Evolutionary conservation across 2,113 vertebrate species (phyloP).

Genomic region (Oryzias woworae): DNA sequence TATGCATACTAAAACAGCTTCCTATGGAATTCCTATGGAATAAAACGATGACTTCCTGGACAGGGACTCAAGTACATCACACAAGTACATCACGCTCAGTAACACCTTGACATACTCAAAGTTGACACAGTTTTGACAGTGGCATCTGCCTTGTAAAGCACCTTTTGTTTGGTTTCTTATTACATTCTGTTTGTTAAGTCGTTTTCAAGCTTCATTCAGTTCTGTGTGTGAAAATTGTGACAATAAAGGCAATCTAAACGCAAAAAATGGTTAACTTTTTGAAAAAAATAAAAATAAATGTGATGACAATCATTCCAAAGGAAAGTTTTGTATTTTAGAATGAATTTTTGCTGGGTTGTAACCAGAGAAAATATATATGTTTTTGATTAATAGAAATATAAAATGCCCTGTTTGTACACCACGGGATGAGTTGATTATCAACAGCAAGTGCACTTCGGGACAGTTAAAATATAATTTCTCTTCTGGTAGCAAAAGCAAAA

Average conservation of each 20-base stretch:
- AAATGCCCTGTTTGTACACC: slow-evolving; percentile 68
- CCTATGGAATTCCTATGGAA: not conserved
- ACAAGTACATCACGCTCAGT: slow-evolving; percentile 13
- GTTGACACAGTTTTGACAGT: slow-evolving; percentile 4
- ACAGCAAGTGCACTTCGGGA: slow-evolving; percentile 78
- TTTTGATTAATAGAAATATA: slow-evolving; percentile 56
- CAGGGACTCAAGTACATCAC: slow-evolving; percentile 20
- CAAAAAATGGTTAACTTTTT: too few species aligned
- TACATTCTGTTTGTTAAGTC: slow-evolving; percentile 10
- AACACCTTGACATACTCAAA: slow-evolving; percentile 15
- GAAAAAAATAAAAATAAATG: too few species aligned
- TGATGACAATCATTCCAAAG: not conserved
- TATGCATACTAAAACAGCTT: too few species aligned
- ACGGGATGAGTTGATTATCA: slow-evolving; percentile 60
- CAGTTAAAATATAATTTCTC: slow-evolving; percentile 31
- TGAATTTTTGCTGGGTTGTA: slow-evolving; percentile 36
- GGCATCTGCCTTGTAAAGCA: slow-evolving; percentile 15
- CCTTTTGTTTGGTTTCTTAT: slow-evolving; percentile 28
- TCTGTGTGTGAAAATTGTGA: slow-evolving; percentile 13
- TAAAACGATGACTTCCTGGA: slow-evolving; percentile 29
- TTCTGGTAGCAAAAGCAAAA: slow-evolving; percentile 46
- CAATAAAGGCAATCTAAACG: slow-evolving; percentile 1
- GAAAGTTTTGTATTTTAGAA: slow-evolving; percentile 12
- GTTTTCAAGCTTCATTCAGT: slow-evolving; percentile 42
- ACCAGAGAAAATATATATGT: slow-evolving; percentile 37